These are phyloP conservation scores for Diarsia rubi DNA, from an alignment of 2,888 invertebrate species.

Conservation along the genomic window DNA sequence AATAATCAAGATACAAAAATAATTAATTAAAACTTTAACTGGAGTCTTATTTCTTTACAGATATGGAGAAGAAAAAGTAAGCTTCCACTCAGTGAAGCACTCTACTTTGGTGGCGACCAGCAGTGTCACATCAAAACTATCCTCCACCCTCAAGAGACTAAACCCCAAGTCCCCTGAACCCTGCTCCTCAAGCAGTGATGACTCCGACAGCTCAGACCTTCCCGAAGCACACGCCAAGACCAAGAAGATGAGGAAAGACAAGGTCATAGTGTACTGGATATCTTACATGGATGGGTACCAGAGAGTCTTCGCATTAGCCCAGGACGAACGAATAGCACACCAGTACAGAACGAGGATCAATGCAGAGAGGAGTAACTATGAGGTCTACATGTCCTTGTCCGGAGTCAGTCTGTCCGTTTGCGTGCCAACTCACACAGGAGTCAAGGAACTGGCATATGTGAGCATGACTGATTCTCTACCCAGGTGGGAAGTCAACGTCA, in stretches of 20 bases:
- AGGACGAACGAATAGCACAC: constrained; percentile 93
- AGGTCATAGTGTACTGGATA: constrained; percentile 95
- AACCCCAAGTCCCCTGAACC: constrained; percentile 89
- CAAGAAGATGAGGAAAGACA: constrained; percentile 93
- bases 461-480: constrained; percentile 93
- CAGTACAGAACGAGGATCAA: constrained; percentile 91
- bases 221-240: constrained; percentile 87
- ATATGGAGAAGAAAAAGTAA: constrained; percentile 93
- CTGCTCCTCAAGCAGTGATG: constrained; percentile 91
- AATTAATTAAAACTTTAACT: too few relatives aligned
- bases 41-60: constrained; percentile 59
- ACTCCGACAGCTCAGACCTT: constrained; percentile 87
- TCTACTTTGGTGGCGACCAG: constrained; percentile 85
- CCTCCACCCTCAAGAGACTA: constrained; percentile 89
- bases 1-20: too few relatives aligned
- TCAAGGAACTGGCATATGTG: constrained; percentile 93
- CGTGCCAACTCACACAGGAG: constrained; percentile 80
- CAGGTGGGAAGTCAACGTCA: constrained; percentile 95
- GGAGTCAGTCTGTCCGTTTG: constrained; percentile 93
- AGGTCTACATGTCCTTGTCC: constrained; percentile 93
- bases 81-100: constrained; percentile 93
- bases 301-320: constrained; percentile 94
- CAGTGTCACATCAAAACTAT: constrained; percentile 89
- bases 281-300: constrained; percentile 95
- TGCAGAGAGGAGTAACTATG: constrained; percentile 93